A percentile compares a stretch with the other conserved stretches of the same genome.
These are phyloP conservation scores for Lepilemur septentrionalis DNA, from an alignment of 2,797 vertebrate species.

Conservation along the genomic window DNA sequence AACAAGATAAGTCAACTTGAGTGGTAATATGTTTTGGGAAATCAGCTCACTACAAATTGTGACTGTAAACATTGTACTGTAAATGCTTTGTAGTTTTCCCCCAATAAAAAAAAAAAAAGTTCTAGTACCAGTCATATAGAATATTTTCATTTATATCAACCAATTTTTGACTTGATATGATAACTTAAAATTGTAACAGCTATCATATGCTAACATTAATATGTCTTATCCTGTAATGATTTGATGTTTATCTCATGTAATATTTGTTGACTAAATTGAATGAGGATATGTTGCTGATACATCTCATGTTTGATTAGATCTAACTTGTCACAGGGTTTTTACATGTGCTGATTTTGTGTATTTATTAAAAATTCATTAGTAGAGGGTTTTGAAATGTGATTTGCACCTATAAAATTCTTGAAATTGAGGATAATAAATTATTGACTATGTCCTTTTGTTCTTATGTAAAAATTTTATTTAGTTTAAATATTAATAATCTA, in stretches of 20 bases:
- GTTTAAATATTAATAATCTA: conserved; percentile 80
- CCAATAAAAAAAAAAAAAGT: too few relatives aligned
- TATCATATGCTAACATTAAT: neutral
- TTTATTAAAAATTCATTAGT: neutral
- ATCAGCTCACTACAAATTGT: too few relatives aligned
- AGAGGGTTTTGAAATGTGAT: neutral
- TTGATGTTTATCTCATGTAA: neutral
- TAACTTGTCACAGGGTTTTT: neutral
- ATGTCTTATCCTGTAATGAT: neutral
- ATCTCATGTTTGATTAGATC: neutral
- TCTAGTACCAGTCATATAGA: neutral
- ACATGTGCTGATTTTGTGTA: neutral
- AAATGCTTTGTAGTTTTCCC: too few relatives aligned
- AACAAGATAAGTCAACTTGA: too few relatives aligned
- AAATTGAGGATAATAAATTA: conserved; percentile 68
- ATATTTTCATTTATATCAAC: neutral
- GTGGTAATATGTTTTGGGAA: too few relatives aligned
- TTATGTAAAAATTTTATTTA: conserved; percentile 56
- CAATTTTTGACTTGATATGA: neutral
- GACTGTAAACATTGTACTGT: too few relatives aligned
- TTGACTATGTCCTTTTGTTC: conserved; percentile 58
- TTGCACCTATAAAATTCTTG: conserved; percentile 37
- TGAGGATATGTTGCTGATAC: neutral
- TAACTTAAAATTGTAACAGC: neutral
- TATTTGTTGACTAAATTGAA: neutral